phyloP scores from a whole-genome alignment of 2,113 vertebrate genomes.

The Catharus minimus region DNA sequence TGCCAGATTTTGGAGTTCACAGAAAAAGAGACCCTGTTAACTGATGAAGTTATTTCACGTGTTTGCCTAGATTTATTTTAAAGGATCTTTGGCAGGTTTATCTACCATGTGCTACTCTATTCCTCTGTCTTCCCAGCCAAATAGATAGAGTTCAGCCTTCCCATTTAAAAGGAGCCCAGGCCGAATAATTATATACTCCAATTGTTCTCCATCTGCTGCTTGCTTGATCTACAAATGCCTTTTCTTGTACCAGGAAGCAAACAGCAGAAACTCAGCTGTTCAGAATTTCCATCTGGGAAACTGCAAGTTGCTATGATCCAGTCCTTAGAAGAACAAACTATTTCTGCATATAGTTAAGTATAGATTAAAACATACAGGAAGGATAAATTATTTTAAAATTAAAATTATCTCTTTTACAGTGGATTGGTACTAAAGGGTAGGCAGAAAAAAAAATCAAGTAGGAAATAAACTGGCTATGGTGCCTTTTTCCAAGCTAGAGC shows the following conservation, averaged over 20 bases:
- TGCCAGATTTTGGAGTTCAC: constrained; percentile 42
- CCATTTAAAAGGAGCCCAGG: constrained; percentile 41
- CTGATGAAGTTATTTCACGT: constrained; percentile 17
- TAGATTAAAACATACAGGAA: background rate
- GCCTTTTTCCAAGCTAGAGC: background rate
- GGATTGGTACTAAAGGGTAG: background rate
- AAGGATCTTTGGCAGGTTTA: constrained; percentile 21
- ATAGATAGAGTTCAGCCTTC: constrained; percentile 26
- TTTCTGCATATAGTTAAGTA: background rate
- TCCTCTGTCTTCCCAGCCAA: constrained; percentile 47
- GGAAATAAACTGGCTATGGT: background rate
- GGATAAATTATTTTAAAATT: background rate
- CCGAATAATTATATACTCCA: constrained; percentile 62
- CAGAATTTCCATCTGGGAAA: constrained; percentile 43
- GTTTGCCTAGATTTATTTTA: constrained; percentile 18
- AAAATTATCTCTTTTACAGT: background rate
- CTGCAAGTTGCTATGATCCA: background rate
- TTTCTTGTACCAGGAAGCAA: constrained; percentile 60
- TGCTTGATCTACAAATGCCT: constrained; percentile 65
- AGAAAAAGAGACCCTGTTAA: background rate
- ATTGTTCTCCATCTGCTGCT: constrained; percentile 61
- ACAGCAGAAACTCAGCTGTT: constrained; percentile 57
- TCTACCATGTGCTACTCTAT: constrained; percentile 1
- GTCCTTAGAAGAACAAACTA: background rate
- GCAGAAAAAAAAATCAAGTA: background rate